Evolutionary conservation across 2,888 invertebrate species (phyloP).

Genomic region (Isotomurus palustris): DNA sequence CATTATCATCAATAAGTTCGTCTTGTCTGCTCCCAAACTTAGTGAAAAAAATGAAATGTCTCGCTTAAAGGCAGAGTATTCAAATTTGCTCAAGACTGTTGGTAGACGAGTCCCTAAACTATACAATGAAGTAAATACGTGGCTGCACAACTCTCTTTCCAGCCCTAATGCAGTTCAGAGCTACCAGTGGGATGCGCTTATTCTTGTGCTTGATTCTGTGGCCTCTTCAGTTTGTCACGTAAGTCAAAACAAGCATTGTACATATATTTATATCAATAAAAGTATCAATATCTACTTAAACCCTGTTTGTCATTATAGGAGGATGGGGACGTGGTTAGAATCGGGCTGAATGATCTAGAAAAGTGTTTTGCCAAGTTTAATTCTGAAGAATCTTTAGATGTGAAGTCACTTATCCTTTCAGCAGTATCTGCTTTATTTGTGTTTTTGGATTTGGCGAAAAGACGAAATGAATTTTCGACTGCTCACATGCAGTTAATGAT

Average conservation of each 20-base stretch:
- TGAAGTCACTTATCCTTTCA: slow-evolving; percentile 41
- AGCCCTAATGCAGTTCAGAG: slow-evolving; percentile 32
- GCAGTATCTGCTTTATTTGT: slow-evolving; percentile 41
- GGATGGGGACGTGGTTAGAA: slow-evolving; percentile 33
- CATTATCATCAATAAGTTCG: slow-evolving; percentile 35
- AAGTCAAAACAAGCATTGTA: slow-evolving; percentile 2
- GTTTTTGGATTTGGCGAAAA: slow-evolving; percentile 35
- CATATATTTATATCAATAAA: background rate
- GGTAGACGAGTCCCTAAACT: slow-evolving; percentile 35
- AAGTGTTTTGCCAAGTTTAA: slow-evolving; percentile 34
- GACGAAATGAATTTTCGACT: slow-evolving; percentile 24
- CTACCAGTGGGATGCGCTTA: slow-evolving; percentile 42
- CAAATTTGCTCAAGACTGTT: slow-evolving; percentile 25
- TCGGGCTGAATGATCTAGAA: slow-evolving; percentile 39
- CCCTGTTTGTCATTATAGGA: slow-evolving; percentile 26
- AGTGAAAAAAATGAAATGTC: slow-evolving; percentile 37
- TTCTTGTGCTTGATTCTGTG: slow-evolving; percentile 37
- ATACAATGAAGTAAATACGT: slow-evolving; percentile 36
- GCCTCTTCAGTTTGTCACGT: slow-evolving; percentile 40
- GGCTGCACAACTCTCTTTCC: slow-evolving; percentile 34
- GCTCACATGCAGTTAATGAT: slow-evolving; percentile 32
- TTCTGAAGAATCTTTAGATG: slow-evolving; percentile 26
- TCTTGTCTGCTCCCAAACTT: slow-evolving; percentile 15
- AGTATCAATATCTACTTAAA: background rate
- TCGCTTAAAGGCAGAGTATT: slow-evolving; percentile 37